Evolutionary conservation across 2,113 vertebrate genomes (phyloP).

Genomic region (Petaurus breviceps): DNA sequence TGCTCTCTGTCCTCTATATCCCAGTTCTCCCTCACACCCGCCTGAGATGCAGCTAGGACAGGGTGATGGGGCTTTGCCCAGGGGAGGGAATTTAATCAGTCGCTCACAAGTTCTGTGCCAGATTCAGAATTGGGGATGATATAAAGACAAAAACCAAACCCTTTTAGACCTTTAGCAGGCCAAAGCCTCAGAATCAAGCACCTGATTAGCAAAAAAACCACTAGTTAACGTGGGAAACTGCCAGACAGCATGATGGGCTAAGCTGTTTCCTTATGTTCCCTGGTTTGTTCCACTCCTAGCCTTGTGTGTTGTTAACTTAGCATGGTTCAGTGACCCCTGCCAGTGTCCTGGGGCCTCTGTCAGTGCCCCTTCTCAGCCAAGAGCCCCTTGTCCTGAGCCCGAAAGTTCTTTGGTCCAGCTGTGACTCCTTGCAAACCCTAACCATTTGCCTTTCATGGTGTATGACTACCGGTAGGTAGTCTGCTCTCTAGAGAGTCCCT

Average conservation of each 20-base stretch:
- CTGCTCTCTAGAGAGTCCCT: slow-evolving; percentile 19
- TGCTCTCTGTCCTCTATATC: not conserved
- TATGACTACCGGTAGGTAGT: slow-evolving; percentile 31
- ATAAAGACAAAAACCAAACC: not conserved
- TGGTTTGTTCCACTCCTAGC: fast-evolving
- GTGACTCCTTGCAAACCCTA: not conserved
- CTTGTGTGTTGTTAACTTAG: not conserved
- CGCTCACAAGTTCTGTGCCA: not conserved
- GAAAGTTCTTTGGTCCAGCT: not conserved
- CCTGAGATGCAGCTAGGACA: not conserved
- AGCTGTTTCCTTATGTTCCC: not conserved
- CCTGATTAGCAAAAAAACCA: not conserved
- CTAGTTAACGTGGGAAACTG: not conserved
- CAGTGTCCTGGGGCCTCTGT: too few relatives aligned
- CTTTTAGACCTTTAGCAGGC: not conserved
- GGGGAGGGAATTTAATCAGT: not conserved
- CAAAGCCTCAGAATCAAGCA: not conserved
- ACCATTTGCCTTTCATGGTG: not conserved
- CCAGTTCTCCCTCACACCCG: not conserved
- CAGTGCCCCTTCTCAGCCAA: too few relatives aligned
- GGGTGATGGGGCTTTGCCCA: not conserved
- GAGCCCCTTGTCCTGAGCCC: not conserved
- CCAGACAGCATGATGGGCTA: not conserved
- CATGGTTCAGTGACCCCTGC: too few relatives aligned
- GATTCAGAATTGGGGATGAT: not conserved